These are phyloP conservation scores for Cranoglanis bouderius DNA, from an alignment of 2,113 vertebrate species.

Conservation along the genomic window DNA sequence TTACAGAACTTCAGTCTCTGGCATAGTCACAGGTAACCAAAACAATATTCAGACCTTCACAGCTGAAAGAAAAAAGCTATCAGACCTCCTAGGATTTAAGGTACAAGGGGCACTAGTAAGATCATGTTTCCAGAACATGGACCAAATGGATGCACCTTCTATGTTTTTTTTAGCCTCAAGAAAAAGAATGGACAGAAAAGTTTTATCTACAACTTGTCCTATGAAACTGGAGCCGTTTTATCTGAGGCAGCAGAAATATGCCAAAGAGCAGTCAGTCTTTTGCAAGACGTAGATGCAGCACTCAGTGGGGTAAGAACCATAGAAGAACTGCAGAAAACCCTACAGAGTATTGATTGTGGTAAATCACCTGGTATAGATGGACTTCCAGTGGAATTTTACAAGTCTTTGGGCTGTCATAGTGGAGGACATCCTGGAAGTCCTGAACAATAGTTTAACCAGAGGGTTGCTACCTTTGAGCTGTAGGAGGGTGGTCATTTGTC, in stretches of 20 bases:
- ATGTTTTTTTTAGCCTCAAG: conserved; percentile 24
- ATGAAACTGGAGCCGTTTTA: not conserved
- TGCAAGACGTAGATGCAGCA: not conserved
- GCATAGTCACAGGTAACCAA: not conserved
- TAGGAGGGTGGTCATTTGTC: too few species aligned
- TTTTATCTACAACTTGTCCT: not conserved
- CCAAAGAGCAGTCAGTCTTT: not conserved
- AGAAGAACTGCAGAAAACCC: not conserved
- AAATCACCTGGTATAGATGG: not conserved
- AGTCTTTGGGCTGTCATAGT: not conserved
- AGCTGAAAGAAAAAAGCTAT: not conserved
- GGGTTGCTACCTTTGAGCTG: not conserved
- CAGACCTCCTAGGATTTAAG: not conserved
- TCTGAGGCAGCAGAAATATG: not conserved
- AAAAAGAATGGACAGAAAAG: not conserved
- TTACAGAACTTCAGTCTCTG: not conserved
- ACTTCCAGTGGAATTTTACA: conserved; percentile 25
- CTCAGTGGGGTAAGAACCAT: not conserved
- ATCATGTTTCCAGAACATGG: not conserved
- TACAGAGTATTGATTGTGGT: not conserved
- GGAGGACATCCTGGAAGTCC: not conserved
- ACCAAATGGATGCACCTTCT: conserved; percentile 16
- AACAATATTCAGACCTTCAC: not conserved
- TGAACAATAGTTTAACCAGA: not conserved
- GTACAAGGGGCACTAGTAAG: conserved; percentile 4